Percentiles rank a stretch among this genome's conserved stretches.
These are phyloP conservation scores for Poecilia gillii DNA, from an alignment of 2,797 vertebrate species.

Conservation along the genomic window DNA sequence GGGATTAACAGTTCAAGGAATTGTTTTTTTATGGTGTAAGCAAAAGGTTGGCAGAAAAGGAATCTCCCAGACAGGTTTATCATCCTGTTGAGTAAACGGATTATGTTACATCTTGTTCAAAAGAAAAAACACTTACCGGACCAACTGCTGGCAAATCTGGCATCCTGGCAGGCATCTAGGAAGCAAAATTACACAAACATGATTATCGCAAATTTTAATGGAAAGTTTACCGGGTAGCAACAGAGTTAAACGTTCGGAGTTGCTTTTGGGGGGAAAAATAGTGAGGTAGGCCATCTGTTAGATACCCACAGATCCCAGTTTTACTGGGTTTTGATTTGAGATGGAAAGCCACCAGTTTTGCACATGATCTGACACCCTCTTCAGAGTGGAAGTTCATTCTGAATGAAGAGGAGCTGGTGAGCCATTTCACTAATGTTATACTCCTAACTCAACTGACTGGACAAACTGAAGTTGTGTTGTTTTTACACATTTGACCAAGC, in stretches of 20 bases:
- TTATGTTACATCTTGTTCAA: constrained; percentile 16
- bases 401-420: not conserved
- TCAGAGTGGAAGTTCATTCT: not conserved
- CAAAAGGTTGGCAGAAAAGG: not conserved
- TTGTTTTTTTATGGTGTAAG: constrained; percentile 18
- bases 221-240: not conserved
- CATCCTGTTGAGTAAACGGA: constrained; percentile 19
- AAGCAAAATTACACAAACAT: constrained; percentile 52
- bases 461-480: no score
- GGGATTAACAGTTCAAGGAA: constrained; percentile 30
- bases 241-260: not conserved
- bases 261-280: constrained; percentile 2
- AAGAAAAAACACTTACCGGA: constrained; percentile 85
- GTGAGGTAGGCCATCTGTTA: constrained; percentile 40
- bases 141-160: constrained; percentile 98
- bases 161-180: constrained; percentile 99
- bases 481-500: no score
- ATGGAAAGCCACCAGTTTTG: not conserved
- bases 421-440: not conserved
- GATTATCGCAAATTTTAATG: constrained; percentile 16
- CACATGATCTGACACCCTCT: not conserved
- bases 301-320: constrained; percentile 23
- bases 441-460: no score
- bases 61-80: constrained; percentile 6
- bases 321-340: constrained; percentile 47